Evolutionary conservation across 2,888 invertebrate species (phyloP).

Genomic region (Archips crataeganus): DNA sequence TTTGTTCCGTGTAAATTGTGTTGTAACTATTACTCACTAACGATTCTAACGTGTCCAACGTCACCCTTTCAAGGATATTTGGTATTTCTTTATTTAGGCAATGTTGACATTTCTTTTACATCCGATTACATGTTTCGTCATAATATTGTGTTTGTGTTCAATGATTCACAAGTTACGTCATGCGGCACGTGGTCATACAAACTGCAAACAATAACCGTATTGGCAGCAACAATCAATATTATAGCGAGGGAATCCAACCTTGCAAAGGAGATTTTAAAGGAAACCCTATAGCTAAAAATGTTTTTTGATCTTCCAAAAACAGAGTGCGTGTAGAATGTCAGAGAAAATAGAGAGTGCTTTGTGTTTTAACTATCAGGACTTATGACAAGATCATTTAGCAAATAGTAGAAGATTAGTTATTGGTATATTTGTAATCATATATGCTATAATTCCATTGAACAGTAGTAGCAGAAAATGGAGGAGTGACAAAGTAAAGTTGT

Average conservation of each 20-base stretch:
- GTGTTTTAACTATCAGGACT: too few species aligned
- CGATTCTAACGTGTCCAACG: constrained; percentile 14
- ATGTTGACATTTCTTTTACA: constrained; percentile 33
- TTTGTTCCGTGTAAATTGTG: constrained; percentile 11
- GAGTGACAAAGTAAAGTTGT: too few species aligned
- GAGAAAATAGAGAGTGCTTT: too few species aligned
- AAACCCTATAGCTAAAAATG: too few species aligned
- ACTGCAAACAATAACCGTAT: constrained; percentile 12
- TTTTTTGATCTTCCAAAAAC: too few species aligned
- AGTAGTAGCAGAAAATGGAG: too few species aligned
- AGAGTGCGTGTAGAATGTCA: too few species aligned
- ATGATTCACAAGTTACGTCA: constrained; percentile 35
- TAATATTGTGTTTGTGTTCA: constrained; percentile 9
- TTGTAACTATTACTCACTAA: constrained; percentile 25
- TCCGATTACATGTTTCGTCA: constrained; percentile 23
- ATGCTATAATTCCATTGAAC: too few species aligned
- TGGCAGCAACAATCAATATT: neutral
- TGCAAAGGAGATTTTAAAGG: neutral
- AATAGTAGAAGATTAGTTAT: too few species aligned
- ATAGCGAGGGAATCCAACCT: neutral
- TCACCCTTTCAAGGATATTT: constrained; percentile 17
- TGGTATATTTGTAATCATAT: too few species aligned
- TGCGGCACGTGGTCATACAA: constrained; percentile 11
- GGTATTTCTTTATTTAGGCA: constrained; percentile 24
- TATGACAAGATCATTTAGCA: too few species aligned